phyloP scores from a whole-genome alignment of 2,888 invertebrate species.

The Volucella inflata region DNA sequence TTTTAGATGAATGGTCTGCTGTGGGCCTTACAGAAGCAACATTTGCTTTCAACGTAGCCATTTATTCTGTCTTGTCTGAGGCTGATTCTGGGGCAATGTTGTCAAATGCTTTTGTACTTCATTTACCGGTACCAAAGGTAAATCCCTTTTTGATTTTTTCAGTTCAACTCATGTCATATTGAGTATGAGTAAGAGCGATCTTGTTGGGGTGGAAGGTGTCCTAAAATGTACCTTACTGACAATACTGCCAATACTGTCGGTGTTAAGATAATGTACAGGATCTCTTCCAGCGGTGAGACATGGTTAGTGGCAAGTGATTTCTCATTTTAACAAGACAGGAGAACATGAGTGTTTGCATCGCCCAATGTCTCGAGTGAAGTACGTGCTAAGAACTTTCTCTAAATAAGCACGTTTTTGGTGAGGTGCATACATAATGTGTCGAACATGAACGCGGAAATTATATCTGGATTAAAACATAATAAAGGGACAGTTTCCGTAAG shows the following conservation, averaged over 20 bases:
- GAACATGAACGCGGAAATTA: no score
- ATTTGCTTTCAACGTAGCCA: constrained; percentile 35
- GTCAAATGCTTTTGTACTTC: constrained; percentile 27
- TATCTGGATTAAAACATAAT: no score
- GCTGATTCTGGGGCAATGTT: constrained; percentile 47
- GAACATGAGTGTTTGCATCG: no score
- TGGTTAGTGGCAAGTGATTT: no score
- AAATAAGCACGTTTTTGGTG: no score
- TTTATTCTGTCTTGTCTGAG: constrained; percentile 13
- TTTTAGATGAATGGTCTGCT: constrained; percentile 50
- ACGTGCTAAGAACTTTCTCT: no score
- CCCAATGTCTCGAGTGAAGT: no score
- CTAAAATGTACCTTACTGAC: constrained; percentile 11
- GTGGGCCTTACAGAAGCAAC: constrained; percentile 68
- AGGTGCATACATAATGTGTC: no score
- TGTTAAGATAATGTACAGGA: constrained; percentile 47
- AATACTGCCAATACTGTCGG: constrained; percentile 18
- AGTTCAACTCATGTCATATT: constrained; percentile 52
- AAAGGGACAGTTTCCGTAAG: no score
- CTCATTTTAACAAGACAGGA: no score
- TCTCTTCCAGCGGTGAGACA: no score
- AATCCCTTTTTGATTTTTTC: constrained; percentile 15
- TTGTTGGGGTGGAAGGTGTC: constrained; percentile 6
- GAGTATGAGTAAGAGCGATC: constrained; percentile 42
- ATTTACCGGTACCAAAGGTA: background rate